Evolutionary conservation across 2,888 invertebrate species (phyloP), one percentile per base, ranked within the genome.

Genomic region (Drepana falcataria): DNA sequence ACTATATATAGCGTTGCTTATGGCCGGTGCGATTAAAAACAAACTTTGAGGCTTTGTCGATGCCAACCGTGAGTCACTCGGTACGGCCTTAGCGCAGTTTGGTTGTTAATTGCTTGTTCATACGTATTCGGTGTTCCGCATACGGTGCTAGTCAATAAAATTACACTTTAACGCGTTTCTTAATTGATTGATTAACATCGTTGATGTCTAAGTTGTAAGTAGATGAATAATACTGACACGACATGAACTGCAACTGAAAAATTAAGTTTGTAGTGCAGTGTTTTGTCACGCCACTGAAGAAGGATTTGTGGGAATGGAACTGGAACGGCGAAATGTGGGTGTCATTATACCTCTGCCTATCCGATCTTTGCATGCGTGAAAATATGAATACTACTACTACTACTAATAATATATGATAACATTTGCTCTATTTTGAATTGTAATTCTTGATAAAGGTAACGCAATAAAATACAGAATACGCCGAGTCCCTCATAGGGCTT

Each of bases 1-100:
- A 57, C 75, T 72, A 68, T 73, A 73, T 74, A 66, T 64, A 73
- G 71, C 63, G 51, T 48, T 66, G 49, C 65, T 69, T 65, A 76
- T 68, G 75, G 74, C 51, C n/a, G 40, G 52, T 52, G 48, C 57
- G 57, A 63, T 64, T 64, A 63, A 21, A 63, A 69, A 63, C 59
- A 9, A 6, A 9, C 44, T 9, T 9, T 9, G 44, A 44, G 3
- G 9, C 44, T 44, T 44, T 37, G 3, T 37, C 37, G 37, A 37
- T 3, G 37, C 1, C 9, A 41, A 7, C 5, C 41, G 44, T 44
- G 44, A 44, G 44, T 44, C 44, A 44, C 7, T 9, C 6, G 44
- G 3, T 9, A 44, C 9, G 9, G 44, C 6, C 44, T 9, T 9
- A 9, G 44, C 9, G 3, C 2, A 4, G 37, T 37, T 37, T 37